Base-by-base conservation (phyloP, 2,113 vertebrate genomes). In the Dinomys branickii region DNA sequence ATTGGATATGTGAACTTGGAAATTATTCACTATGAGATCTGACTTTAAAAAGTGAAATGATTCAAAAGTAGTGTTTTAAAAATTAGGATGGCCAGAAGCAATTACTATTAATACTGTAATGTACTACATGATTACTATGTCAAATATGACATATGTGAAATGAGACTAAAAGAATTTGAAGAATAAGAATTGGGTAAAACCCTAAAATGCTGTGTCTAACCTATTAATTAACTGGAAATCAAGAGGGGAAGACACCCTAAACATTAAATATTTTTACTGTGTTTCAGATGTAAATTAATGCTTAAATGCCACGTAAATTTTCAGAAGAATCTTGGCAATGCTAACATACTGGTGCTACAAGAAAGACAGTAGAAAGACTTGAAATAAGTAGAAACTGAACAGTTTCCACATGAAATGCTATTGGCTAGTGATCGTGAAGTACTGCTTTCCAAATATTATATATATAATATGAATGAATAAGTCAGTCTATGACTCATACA, bases 251-350 rank as follows among this genome's bases (percentile, higher is more conserved):
- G 41, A 77, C 61, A 94, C 0, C 69, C 11, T 47, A 83, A 91
- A 83, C 88, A 89, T 88, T 94, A 59, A 69, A 81, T 80, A 89
- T 86, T 73, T 13, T 35, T 88, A 69, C 5, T 4, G 59, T 10
- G 11, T 83, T 82, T 91, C 35, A 89, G 78, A 96, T 95, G 93
- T 91, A 88, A 92, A 81, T 58, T 88, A 71, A 91, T 20, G 10
- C 75, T 94, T 82, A 92, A 97, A 85, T 56, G 38, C 4, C 22
- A 83, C 5, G 30, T 84, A 95, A 58, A 97, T 3, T 67, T 47
- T 38, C 58, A 92, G 20, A 91, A 30, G 10, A 89, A 65, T 86
- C 33, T 87, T 54, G 52, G 73, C 26, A 95, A 33, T 86, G 50
- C 13, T 35, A 73, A 97, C 83, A 91, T 82, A 6, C 13, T 44